These are phyloP conservation scores for Teleopsis dalmanni DNA, from an alignment of 1,140 invertebrate genomes.

Conservation along the genomic window DNA sequence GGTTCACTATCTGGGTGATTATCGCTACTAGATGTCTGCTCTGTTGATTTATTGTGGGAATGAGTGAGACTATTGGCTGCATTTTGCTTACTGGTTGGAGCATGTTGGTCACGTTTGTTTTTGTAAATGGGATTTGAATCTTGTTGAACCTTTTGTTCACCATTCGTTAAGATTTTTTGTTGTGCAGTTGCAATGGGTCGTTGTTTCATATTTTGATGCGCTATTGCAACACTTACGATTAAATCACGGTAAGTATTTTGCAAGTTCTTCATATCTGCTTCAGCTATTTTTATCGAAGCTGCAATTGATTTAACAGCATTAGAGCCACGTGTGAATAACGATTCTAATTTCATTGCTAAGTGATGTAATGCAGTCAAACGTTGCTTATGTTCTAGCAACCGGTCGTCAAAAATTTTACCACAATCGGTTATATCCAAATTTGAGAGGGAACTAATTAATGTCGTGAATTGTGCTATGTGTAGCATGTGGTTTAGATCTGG, in stretches of 20 bases:
- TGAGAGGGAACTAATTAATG: constrained; percentile 56
- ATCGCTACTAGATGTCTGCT: constrained; percentile 13
- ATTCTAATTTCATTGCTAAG: constrained; percentile 59
- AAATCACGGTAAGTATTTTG: constrained; percentile 71
- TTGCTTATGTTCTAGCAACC: constrained; percentile 63
- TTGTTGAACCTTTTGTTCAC: background rate
- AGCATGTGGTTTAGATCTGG: constrained; percentile 37
- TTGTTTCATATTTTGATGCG: constrained; percentile 36
- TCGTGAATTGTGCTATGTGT: constrained; percentile 40
- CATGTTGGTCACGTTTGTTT: constrained; percentile 17
- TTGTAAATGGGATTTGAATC: constrained; percentile 17
- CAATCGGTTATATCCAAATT: constrained; percentile 71
- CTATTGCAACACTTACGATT: constrained; percentile 58
- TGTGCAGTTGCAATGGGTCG: constrained; percentile 6
- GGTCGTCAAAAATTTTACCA: constrained; percentile 59
- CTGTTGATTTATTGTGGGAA: background rate
- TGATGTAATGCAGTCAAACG: constrained; percentile 58
- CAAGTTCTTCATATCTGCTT: constrained; percentile 65
- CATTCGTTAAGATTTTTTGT: constrained; percentile 1
- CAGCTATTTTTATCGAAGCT: constrained; percentile 67
- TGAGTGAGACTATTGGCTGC: background rate
- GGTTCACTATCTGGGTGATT: constrained; percentile 41
- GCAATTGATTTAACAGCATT: constrained; percentile 54
- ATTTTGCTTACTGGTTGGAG: background rate
- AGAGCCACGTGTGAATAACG: constrained; percentile 57